Evolutionary conservation across 2,888 invertebrate species (phyloP).

Genomic region (Apotomis turbidana): DNA sequence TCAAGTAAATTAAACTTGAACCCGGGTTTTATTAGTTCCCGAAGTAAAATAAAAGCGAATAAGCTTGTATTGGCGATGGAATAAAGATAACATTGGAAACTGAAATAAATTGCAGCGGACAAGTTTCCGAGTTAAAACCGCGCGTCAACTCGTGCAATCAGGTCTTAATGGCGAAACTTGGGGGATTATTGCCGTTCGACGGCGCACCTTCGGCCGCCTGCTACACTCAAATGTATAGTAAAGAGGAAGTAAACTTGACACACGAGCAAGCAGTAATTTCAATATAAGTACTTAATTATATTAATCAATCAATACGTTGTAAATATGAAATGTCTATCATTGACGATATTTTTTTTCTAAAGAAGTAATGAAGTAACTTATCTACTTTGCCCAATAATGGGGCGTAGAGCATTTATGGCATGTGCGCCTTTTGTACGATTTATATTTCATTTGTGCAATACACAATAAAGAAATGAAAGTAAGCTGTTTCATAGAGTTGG

Average conservation of each 20-base stretch:
- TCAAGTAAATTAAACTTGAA: conserved; percentile 8
- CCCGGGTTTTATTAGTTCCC: conserved; percentile 18
- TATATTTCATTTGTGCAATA: too few relatives aligned
- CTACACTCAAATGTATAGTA: background rate
- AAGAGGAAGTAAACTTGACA: conserved; percentile 5
- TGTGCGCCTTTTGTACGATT: too few relatives aligned
- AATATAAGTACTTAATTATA: too few relatives aligned
- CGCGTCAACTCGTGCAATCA: conserved; percentile 50
- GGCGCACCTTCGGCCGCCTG: conserved; percentile 44
- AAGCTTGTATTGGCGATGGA: conserved; percentile 21
- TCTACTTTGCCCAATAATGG: too few relatives aligned
- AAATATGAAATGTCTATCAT: too few relatives aligned
- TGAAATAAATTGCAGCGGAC: conserved; percentile 49
- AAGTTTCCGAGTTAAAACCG: conserved; percentile 53
- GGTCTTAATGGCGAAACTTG: conserved; percentile 51
- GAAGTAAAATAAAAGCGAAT: conserved; percentile 27
- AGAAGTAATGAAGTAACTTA: too few relatives aligned
- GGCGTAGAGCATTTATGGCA: too few relatives aligned
- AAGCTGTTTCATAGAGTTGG: too few relatives aligned
- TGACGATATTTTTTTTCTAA: too few relatives aligned
- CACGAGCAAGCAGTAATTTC: background rate
- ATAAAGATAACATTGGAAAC: conserved; percentile 29
- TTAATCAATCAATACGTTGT: too few relatives aligned
- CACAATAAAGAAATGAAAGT: too few relatives aligned
- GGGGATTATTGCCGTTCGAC: conserved; percentile 53